Percentiles rank a stretch among this genome's conserved stretches.
Conservation (phyloP, 2,113 vertebrate species). For the Tympanuchus pallidicinctus region DNA sequence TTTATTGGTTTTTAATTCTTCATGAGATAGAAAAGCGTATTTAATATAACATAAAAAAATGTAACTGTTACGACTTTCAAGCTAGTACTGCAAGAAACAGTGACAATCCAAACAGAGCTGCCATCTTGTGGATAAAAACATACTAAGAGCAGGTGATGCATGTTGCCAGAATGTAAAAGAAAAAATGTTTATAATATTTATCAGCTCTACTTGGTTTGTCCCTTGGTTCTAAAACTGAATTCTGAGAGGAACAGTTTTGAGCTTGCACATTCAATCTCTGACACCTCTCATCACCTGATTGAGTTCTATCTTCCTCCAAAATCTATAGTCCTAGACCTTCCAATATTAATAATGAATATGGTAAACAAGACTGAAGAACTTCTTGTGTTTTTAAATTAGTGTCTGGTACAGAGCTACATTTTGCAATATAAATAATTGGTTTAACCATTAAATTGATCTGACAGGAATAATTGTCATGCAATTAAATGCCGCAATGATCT, state of each 20-base stretch:
- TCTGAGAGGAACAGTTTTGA: slow-evolving; percentile 7
- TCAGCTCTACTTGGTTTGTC: background rate
- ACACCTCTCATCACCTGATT: background rate
- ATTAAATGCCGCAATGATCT: slow-evolving; percentile 74
- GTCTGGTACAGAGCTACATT: slow-evolving; percentile 55
- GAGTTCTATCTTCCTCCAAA: slow-evolving; percentile 5
- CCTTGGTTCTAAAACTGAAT: background rate
- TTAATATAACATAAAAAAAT: background rate
- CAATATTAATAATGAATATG: slow-evolving; percentile 42
- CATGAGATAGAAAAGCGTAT: background rate
- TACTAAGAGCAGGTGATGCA: background rate
- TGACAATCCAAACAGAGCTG: slow-evolving; percentile 50
- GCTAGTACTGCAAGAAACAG: background rate
- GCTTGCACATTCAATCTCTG: background rate
- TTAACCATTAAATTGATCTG: slow-evolving; percentile 76
- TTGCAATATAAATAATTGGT: slow-evolving; percentile 76
- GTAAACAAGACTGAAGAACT: background rate
- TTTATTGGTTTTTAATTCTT: background rate
- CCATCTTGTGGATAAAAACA: slow-evolving; percentile 67
- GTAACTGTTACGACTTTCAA: background rate
- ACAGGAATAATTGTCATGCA: slow-evolving; percentile 75
- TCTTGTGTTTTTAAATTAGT: slow-evolving; percentile 66
- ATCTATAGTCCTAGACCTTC: slow-evolving; percentile 40
- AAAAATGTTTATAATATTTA: background rate
- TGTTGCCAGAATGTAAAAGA: background rate